phyloP scores from a whole-genome alignment of 2,113 vertebrate genomes.

The Alligator sinensis region DNA sequence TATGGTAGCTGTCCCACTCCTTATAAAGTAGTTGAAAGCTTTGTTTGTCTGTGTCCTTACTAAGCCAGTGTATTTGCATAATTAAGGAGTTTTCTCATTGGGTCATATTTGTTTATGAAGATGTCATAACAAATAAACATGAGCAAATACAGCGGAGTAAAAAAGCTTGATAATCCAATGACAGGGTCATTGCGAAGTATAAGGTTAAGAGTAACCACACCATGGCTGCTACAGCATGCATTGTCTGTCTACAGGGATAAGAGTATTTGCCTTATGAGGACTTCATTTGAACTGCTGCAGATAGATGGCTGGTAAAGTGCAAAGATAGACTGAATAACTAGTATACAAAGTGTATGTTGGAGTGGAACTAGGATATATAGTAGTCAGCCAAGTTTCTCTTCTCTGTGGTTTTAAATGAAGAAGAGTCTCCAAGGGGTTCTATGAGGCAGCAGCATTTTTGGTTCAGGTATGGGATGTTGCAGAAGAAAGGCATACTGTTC shows the following conservation, averaged over 20 bases:
- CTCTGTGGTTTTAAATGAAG: neutral
- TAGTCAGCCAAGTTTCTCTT: neutral
- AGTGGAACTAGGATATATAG: too few species aligned
- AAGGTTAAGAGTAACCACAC: neutral
- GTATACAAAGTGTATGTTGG: neutral
- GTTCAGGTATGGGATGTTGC: neutral
- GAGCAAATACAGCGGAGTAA: neutral
- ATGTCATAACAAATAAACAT: neutral
- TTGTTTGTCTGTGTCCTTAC: too few species aligned
- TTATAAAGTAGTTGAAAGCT: too few species aligned
- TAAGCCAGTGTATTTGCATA: neutral
- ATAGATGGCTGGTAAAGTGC: slow-evolving; percentile 3
- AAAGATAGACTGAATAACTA: neutral
- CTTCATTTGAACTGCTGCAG: neutral
- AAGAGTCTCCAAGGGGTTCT: neutral
- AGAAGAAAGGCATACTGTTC: neutral
- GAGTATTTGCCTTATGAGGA: neutral
- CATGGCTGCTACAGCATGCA: neutral
- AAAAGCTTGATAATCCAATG: slow-evolving; percentile 19
- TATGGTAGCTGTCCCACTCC: too few species aligned
- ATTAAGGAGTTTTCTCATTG: too few species aligned
- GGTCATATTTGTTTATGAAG: too few species aligned
- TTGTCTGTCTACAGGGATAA: slow-evolving; percentile 16
- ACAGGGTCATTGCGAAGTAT: neutral
- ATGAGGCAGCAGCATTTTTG: neutral